Evolutionary conservation across 2,113 vertebrate species (phyloP), one percentile per base, ranked within the genome.

Genomic region (Nannobrachium achirus): DNA sequence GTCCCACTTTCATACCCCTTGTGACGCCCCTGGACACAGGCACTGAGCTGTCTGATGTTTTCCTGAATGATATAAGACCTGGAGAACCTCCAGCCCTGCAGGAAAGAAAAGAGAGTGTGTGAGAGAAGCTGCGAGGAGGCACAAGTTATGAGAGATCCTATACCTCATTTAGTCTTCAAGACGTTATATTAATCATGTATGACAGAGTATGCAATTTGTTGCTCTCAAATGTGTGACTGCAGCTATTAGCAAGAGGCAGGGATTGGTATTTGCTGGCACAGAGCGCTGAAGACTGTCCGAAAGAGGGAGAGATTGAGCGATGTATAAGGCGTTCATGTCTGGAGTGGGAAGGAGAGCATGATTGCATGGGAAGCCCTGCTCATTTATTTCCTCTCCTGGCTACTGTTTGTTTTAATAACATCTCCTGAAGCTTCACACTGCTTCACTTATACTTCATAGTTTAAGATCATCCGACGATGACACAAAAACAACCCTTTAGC

Each of bases 331-430:
- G 44, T 85, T 84, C 63, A 57, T 76, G 78, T 71, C 62, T 88
- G 76, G 79, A 85, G 79, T 80, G 0, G 0, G 80, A 87, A 88
- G 75, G 63, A 80, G 81, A 83, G 75, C 52, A 45, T 63, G 89
- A 89, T 88, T 87, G 71, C 75, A 61, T 82, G 25, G 87, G 91
- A 93, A 94, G 82, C 79, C 16, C 89, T 75, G 83, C 70, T 91
- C 74, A 76, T 73, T 89, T 83, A 85, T 91, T 94, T 94, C 92
- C 93, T 94, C 85, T 74, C 79, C 78, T 58, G 18, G 85, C 90
- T 90, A 79, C 91, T 93, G 89, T 86, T 93, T 33, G 3, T 33
- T 87, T 81, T 76, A 52, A 72, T 78, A 76, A 71, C 38, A 16
- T 73, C 63, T 83, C 71, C 63, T 63, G 50, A 73, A 78, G 41